Conservation (phyloP, 2,888 invertebrate species). For the Cylloceria caligata region DNA sequence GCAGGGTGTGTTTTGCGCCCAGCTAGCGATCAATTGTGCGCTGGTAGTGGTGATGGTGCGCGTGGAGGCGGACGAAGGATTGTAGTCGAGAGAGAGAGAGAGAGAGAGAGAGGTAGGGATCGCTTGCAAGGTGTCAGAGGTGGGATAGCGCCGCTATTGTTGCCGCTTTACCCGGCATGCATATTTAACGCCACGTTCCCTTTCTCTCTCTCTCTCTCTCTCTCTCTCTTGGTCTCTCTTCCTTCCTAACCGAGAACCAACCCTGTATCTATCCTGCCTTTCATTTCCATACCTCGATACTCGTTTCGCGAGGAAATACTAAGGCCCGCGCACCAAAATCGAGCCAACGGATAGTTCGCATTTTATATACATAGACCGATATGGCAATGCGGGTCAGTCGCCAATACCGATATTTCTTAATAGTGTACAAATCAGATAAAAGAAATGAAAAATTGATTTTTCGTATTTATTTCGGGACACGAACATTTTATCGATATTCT, state of each 20-base stretch:
- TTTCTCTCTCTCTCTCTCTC: constrained; percentile 55
- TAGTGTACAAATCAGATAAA: too few relatives aligned
- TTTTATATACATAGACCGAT: neutral
- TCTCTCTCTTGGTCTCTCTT: too few relatives aligned
- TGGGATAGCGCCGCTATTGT: constrained; percentile 74
- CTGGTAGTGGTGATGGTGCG: constrained; percentile 62
- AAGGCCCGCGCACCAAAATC: constrained; percentile 24
- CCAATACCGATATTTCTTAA: too few relatives aligned
- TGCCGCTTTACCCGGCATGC: constrained; percentile 80
- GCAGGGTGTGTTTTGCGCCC: constrained; percentile 80
- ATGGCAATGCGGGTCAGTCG: too few relatives aligned
- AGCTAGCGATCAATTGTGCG: constrained; percentile 77
- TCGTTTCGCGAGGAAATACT: constrained; percentile 46
- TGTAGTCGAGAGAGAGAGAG: constrained; percentile 19
- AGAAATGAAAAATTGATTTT: too few relatives aligned
- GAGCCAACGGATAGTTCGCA: neutral
- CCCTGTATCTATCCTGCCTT: constrained; percentile 58
- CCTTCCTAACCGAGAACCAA: too few relatives aligned
- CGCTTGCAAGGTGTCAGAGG: constrained; percentile 45
- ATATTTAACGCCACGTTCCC: constrained; percentile 78
- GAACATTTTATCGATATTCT: too few relatives aligned
- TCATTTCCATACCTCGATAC: constrained; percentile 67
- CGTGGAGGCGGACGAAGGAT: constrained; percentile 47
- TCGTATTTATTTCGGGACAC: too few relatives aligned
- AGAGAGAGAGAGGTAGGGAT: too few relatives aligned